Conservation (phyloP, 1,140 invertebrate species). For the Archegozetes longisetosus region DNA sequence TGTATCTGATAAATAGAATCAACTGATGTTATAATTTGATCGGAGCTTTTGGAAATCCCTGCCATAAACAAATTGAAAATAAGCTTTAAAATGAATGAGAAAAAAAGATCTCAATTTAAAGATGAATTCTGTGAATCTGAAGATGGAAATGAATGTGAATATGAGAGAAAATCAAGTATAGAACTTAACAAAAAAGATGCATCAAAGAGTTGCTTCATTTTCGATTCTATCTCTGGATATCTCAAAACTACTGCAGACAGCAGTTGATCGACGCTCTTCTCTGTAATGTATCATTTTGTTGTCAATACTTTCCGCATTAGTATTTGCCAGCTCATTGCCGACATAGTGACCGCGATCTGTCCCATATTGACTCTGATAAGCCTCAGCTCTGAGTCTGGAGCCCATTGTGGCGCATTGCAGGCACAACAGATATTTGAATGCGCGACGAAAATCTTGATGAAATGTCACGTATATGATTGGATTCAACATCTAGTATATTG, state of each 20-base stretch:
- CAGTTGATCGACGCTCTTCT: not conserved
- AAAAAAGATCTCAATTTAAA: no score
- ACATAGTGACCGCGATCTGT: not conserved
- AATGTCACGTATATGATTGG: slow-evolving; percentile 82
- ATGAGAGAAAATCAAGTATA: no score
- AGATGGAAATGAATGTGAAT: no score
- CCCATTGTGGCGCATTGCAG: slow-evolving; percentile 72
- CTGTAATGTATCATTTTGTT: not conserved
- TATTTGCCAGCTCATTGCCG: not conserved
- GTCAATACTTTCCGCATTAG: not conserved
- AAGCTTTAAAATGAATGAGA: no score
- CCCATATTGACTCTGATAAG: slow-evolving; percentile 78
- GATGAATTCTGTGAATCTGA: no score
- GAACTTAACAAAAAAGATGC: no score
- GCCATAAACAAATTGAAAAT: no score
- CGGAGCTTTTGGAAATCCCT: no score
- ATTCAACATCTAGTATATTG: slow-evolving; percentile 51
- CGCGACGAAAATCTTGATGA: slow-evolving; percentile 77
- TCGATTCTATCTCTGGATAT: not conserved
- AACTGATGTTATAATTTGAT: no score
- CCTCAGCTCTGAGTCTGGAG: slow-evolving; percentile 77
- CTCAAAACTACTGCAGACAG: not conserved
- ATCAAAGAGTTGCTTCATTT: not conserved
- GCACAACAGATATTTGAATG: slow-evolving; percentile 78
- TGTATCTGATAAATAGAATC: no score